phyloP scores from a whole-genome alignment of 1,140 invertebrate genomes.

The Pentalonia nigronervosa region DNA sequence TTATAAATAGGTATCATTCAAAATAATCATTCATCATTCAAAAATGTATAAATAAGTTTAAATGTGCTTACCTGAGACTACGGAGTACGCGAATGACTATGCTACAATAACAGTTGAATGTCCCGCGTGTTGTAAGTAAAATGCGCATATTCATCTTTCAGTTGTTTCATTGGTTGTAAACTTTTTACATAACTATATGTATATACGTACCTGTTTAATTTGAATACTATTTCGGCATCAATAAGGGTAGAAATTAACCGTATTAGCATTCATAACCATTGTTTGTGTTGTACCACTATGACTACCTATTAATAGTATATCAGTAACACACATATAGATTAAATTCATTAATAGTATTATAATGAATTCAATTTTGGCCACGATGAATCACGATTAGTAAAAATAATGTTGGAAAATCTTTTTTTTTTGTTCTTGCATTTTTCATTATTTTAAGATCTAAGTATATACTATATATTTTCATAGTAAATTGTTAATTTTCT shows the following conservation, averaged over 20 bases:
- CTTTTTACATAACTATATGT: neutral
- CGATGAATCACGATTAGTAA: neutral
- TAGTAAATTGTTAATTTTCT: neutral
- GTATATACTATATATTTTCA: neutral
- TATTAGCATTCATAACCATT: neutral
- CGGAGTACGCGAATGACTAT: conserved; percentile 36
- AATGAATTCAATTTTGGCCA: neutral
- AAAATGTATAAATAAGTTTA: neutral
- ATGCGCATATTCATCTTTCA: conserved; percentile 47
- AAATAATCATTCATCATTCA: conserved; percentile 2
- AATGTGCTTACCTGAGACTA: conserved; percentile 51
- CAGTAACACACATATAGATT: neutral
- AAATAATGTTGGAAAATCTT: neutral
- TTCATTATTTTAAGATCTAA: neutral
- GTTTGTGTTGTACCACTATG: neutral
- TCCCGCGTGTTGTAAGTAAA: conserved; percentile 46
- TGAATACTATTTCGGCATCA: neutral
- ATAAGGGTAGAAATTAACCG: neutral
- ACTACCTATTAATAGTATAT: neutral
- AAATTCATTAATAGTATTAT: neutral
- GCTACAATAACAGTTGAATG: conserved; percentile 6
- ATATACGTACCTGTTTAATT: neutral
- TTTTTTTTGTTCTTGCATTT: neutral
- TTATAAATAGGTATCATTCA: neutral
- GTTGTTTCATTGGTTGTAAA: conserved; percentile 48